These are phyloP conservation scores for Apogon talboti DNA, from an alignment of 2,797 vertebrate genomes.

Conservation along the genomic window DNA sequence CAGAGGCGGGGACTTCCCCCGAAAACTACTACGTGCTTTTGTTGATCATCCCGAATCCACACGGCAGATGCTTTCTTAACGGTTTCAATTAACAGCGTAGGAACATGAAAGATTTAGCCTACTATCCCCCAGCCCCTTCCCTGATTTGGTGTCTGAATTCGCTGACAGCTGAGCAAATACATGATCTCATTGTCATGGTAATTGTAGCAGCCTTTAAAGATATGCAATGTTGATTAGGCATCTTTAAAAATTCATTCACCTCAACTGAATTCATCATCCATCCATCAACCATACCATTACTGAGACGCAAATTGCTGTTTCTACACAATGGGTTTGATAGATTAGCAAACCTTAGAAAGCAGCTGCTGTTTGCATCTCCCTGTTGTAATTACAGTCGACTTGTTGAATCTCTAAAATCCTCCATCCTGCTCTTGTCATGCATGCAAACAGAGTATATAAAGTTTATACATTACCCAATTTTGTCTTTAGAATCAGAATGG, in stretches of 20 bases:
- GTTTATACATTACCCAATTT: neutral
- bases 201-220: conserved; percentile 39
- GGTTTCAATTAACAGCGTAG: conserved; percentile 42
- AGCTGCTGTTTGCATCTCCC: conserved; percentile 26
- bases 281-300: conserved; percentile 30
- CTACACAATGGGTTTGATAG: conserved; percentile 11
- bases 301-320: conserved; percentile 18
- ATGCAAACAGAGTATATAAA: neutral
- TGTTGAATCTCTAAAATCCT: conserved; percentile 8
- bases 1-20: conserved; percentile 22
- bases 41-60: conserved; percentile 53
- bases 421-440: neutral
- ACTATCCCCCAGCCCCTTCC: neutral
- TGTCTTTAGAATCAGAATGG: conserved; percentile 2
- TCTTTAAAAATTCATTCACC: conserved; percentile 42
- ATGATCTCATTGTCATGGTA: conserved; percentile 21
- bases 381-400: conserved; percentile 21
- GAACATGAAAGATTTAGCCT: conserved; percentile 31
- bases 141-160: conserved; percentile 33
- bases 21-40: conserved; percentile 30
- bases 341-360: conserved; percentile 32
- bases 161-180: conserved; percentile 30
- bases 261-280: conserved; percentile 27
- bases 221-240: conserved; percentile 43
- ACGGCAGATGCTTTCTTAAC: conserved; percentile 59